Evolutionary conservation across 1,140 invertebrate genomes (phyloP), one percentile per base, ranked within the genome.

Genomic region (Polyergus mexicanus): DNA sequence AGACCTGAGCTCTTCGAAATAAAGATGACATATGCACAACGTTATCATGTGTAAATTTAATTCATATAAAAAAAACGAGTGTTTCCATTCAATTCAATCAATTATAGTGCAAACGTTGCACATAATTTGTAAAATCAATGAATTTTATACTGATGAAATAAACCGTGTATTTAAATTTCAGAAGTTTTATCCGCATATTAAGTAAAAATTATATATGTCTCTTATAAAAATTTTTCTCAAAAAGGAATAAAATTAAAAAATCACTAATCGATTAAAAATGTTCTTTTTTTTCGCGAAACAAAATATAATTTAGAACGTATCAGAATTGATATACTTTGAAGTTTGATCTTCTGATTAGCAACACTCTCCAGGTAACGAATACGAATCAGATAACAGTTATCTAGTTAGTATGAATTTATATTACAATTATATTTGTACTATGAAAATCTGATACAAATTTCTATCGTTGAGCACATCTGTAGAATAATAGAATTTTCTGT

Each of bases 321-420:
- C 76, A 74, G 3, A 25, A 35, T 63, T 28, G 35, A 35, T 60
- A 38, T 86, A 90, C 76, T 41, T 90, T 85, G 85, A 90, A 89
- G 28, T 85, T 89, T 89, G 80, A n/a, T 69, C 75, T 80, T 62
- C 35, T 56, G 71, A 90, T 89, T 89, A 76, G 58, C 22, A 84
- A 86, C 47, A 56, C 25, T 60, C 63, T 84, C 35, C 62, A 63
- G 65, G 84, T 81, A 75, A 75, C 41, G 65, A 86, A 51, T 51
- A 41, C 38, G 71, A 69, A 56, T 65, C 74, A 89, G 88, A 90
- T 90, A 89, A 75, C 77, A 41, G 74, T 84, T 89, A 90, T 90
- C 88, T 74, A 32, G 65, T 84, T 63, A 83, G 62, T 16, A n/a
- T 71, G n/a, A 38, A 75, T 62, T 84, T 76, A 68, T 58, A 13